Percentiles rank a stretch among this genome's conserved stretches.
phyloP scores from a whole-genome alignment of 1,140 invertebrate genomes.

The Aricia agestis region DNA sequence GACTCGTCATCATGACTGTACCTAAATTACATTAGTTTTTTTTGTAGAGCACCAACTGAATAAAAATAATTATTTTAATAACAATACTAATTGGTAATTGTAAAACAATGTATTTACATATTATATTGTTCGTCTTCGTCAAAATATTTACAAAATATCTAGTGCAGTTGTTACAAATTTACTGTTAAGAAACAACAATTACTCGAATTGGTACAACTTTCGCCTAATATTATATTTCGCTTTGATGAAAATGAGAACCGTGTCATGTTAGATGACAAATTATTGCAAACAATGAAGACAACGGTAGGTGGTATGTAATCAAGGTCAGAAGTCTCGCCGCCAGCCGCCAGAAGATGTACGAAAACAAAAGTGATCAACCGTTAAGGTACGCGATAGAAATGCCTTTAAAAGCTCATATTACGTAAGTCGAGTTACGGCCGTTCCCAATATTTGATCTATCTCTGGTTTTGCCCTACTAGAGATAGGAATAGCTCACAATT shows the following conservation, averaged over 20 bases:
- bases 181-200: slow-evolving; percentile 14
- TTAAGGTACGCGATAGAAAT: slow-evolving; percentile 36
- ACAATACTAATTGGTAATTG: too few species aligned
- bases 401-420: slow-evolving; percentile 36
- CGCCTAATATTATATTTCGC: slow-evolving; percentile 56
- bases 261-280: slow-evolving; percentile 53
- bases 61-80: neutral
- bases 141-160: slow-evolving; percentile 3
- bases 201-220: slow-evolving; percentile 17
- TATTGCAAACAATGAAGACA: slow-evolving; percentile 51
- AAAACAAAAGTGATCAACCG: slow-evolving; percentile 68
- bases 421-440: slow-evolving; percentile 45
- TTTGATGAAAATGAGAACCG: slow-evolving; percentile 64
- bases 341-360: slow-evolving; percentile 39
- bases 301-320: slow-evolving; percentile 50
- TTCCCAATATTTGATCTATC: too few species aligned
- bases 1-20: neutral
- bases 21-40: neutral
- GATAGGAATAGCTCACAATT: too few species aligned
- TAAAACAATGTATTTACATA: neutral
- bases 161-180: slow-evolving; percentile 9
- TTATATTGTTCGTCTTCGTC: neutral
- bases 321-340: slow-evolving; percentile 45
- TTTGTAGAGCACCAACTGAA: neutral
- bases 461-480: too few species aligned